Percentiles rank a stretch among this genome's conserved stretches.
phyloP scores from a whole-genome alignment of 2,888 invertebrate genomes.

The Dendrolimus pini region DNA sequence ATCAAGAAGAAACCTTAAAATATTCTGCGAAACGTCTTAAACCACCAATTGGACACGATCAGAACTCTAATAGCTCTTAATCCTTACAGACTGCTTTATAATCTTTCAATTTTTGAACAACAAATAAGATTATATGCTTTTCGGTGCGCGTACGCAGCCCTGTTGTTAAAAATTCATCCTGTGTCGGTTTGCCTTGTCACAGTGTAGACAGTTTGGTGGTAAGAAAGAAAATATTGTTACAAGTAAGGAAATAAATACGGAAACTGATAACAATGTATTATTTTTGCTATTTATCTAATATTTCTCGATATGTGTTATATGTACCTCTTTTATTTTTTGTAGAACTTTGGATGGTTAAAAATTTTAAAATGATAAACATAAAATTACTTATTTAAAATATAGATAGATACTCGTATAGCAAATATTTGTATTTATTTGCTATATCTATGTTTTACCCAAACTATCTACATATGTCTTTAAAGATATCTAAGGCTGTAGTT shows the following conservation, averaged over 20 bases:
- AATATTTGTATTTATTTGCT: no score
- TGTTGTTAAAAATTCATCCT: conserved; percentile 52
- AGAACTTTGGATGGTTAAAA: background rate
- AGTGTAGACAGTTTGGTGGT: background rate
- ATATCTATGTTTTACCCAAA: no score
- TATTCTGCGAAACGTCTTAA: conserved; percentile 26
- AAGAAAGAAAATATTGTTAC: background rate
- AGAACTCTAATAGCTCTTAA: conserved; percentile 32
- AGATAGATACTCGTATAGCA: no score
- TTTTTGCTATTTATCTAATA: no score
- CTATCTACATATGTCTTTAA: no score
- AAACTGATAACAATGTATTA: background rate
- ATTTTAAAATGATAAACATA: no score
- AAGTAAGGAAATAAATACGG: background rate
- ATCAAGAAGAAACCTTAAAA: conserved; percentile 19
- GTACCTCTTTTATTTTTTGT: background rate
- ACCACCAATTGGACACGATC: conserved; percentile 15
- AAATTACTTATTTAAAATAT: no score
- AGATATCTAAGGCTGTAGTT: no score
- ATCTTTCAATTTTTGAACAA: conserved; percentile 54
- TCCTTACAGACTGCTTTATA: conserved; percentile 36
- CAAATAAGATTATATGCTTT: conserved; percentile 44
- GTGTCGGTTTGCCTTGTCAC: conserved; percentile 40
- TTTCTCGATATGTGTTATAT: no score
- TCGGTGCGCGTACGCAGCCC: conserved; percentile 29